phyloP scores from a whole-genome alignment of 2,113 vertebrate species.

The Corythaixoides concolor region DNA sequence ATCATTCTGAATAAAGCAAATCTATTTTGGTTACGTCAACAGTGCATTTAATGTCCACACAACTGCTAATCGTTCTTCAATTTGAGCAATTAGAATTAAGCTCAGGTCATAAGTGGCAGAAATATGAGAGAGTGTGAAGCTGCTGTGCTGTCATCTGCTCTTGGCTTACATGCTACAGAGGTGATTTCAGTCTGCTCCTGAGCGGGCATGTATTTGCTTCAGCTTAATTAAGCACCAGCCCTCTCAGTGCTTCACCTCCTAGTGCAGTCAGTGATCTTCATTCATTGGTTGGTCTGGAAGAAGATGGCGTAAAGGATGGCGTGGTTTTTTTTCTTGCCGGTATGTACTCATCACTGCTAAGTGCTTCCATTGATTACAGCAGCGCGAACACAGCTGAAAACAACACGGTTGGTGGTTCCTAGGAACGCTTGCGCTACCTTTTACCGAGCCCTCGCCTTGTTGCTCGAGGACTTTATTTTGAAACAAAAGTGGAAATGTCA shows the following conservation, averaged over 20 bases:
- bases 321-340: not conserved
- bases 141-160: not conserved
- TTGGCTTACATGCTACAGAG: not conserved
- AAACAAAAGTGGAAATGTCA: slow-evolving; percentile 21
- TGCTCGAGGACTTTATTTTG: slow-evolving; percentile 44
- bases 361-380: slow-evolving; percentile 60
- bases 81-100: slow-evolving; percentile 44
- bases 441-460: not conserved
- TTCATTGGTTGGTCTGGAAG: slow-evolving; percentile 38
- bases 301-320: slow-evolving; percentile 31
- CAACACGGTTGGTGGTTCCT: slow-evolving; percentile 49
- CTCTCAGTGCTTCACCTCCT: not conserved
- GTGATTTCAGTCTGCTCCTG: not conserved
- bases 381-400: slow-evolving; percentile 29
- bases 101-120: not conserved
- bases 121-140: not conserved
- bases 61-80: slow-evolving; percentile 47
- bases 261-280: not conserved
- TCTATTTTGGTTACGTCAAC: slow-evolving; percentile 21
- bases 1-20: slow-evolving; percentile 18
- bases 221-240: slow-evolving; percentile 30
- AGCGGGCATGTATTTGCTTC: not conserved
- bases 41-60: slow-evolving; percentile 20
- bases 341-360: slow-evolving; percentile 43
- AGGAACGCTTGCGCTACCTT: not conserved